Conservation (phyloP, 2,113 vertebrate species). For the Leptosomus discolor region DNA sequence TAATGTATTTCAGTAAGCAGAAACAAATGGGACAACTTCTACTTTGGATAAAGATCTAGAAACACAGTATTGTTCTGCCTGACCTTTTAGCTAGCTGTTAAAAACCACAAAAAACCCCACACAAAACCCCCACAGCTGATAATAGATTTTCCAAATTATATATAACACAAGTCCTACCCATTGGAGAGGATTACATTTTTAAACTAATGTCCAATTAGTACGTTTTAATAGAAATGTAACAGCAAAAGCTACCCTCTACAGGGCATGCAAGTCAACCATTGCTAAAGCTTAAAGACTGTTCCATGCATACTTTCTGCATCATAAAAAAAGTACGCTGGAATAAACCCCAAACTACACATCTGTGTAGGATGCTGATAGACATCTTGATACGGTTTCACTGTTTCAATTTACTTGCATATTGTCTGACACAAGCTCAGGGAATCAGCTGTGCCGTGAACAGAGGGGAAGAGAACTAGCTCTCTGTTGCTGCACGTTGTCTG, state of each 20-base stretch:
- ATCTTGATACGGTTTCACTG: background rate
- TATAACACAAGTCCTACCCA: background rate
- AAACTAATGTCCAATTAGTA: background rate
- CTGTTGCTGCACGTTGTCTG: background rate
- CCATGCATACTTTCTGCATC: background rate
- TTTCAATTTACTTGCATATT: slow-evolving; percentile 56
- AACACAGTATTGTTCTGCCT: background rate
- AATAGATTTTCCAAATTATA: background rate
- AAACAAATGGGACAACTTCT: background rate
- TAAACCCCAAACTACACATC: slow-evolving; percentile 44
- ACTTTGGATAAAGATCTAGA: background rate
- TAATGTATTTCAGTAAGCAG: background rate
- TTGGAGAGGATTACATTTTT: background rate
- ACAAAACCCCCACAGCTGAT: background rate
- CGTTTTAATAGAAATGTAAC: background rate
- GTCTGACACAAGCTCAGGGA: slow-evolving; percentile 27
- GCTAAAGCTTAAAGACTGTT: background rate
- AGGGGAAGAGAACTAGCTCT: background rate
- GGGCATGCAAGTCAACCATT: background rate
- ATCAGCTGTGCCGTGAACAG: slow-evolving; percentile 5
- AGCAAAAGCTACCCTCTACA: background rate
- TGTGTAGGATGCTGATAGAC: slow-evolving; percentile 25
- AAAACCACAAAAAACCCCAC: background rate
- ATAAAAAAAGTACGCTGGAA: background rate
- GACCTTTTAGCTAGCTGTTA: background rate